Conservation (phyloP, 2,888 invertebrate species). For the Nemurella pictetii region DNA sequence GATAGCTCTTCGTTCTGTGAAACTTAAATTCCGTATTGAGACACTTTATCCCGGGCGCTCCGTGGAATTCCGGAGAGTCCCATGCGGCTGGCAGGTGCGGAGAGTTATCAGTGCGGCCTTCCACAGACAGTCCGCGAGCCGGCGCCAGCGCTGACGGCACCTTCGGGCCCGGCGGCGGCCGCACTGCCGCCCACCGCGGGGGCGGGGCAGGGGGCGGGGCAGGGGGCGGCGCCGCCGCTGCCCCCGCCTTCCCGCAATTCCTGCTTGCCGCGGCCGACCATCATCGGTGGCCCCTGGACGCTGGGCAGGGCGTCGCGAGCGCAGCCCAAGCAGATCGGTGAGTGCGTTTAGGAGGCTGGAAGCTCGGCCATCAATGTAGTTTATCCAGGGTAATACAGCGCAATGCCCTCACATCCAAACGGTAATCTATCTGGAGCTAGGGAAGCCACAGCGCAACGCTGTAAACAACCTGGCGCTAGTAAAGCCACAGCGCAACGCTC, state of each 20-base stretch:
- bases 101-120: slow-evolving; percentile 47
- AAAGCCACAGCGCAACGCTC: too few relatives aligned
- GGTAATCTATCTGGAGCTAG: too few relatives aligned
- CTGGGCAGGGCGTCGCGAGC: background rate
- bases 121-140: slow-evolving; percentile 65
- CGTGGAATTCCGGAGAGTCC: too few relatives aligned
- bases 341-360: background rate
- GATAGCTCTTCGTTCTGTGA: too few relatives aligned
- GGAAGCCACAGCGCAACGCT: too few relatives aligned
- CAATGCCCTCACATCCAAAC: too few relatives aligned
- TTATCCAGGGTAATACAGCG: too few relatives aligned
- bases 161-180: slow-evolving; percentile 26
- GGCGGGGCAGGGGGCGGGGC: too few relatives aligned
- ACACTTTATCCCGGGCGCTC: too few relatives aligned
- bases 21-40: too few relatives aligned
- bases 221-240: background rate
- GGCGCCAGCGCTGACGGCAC: slow-evolving; percentile 28
- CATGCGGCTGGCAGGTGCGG: background rate
- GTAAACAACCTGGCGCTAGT: too few relatives aligned
- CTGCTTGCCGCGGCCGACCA: slow-evolving; percentile 18
- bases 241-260: background rate
- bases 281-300: slow-evolving; percentile 27
- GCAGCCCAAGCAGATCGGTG: slow-evolving; percentile 25
- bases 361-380: too few relatives aligned
- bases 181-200: background rate